Percentiles rank a stretch among this genome's conserved stretches.
phyloP scores from a whole-genome alignment of 2,797 vertebrate species.

The Notamacropus eugenii region DNA sequence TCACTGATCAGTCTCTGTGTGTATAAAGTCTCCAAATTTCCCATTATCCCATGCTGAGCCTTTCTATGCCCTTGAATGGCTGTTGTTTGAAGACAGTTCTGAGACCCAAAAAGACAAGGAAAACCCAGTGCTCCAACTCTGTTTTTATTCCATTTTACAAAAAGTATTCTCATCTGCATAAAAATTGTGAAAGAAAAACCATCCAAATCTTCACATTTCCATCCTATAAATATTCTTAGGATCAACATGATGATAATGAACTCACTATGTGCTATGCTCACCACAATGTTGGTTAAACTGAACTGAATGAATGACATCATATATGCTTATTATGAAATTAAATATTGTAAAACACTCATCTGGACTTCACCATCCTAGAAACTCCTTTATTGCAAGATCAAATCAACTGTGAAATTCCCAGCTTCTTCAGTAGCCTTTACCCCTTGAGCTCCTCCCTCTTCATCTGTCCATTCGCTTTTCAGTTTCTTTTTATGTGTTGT shows the following conservation, averaged over 20 bases:
- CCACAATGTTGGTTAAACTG: neutral
- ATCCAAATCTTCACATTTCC: neutral
- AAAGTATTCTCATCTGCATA: neutral
- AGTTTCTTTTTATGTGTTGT: neutral
- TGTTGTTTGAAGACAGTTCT: neutral
- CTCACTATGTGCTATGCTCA: neutral
- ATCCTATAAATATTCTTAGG: neutral
- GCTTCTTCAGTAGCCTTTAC: too few species aligned
- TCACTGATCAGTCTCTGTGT: neutral
- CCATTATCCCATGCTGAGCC: neutral
- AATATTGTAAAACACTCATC: neutral
- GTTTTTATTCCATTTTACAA: neutral
- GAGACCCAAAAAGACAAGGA: neutral
- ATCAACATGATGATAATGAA: neutral
- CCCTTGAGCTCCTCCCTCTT: neutral
- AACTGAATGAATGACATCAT: neutral
- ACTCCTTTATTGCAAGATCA: neutral
- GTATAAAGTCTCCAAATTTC: neutral
- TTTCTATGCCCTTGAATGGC: neutral
- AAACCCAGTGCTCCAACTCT: neutral
- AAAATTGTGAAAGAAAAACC: neutral
- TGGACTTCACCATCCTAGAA: neutral
- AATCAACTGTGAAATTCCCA: neutral
- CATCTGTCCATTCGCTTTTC: too few species aligned
- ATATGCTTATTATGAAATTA: neutral